A percentile compares a stretch with the other conserved stretches of the same genome.
Evolutionary conservation across 2,113 vertebrate genomes (phyloP).

Genomic region (Promerops cafer): DNA sequence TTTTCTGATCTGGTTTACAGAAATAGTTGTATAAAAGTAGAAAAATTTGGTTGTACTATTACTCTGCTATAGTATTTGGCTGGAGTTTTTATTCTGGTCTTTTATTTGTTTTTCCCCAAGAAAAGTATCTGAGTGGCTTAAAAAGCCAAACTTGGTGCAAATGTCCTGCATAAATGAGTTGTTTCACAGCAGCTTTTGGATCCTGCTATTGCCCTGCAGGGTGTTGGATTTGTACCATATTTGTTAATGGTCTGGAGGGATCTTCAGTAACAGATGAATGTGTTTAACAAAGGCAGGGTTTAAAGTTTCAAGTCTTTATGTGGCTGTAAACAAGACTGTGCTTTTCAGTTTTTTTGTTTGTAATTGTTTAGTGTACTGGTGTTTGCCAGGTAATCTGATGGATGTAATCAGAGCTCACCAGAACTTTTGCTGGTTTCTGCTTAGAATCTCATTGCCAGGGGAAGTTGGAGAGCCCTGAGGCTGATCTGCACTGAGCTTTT

Average conservation of each 20-base stretch:
- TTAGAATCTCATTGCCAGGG: background rate
- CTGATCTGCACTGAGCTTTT: background rate
- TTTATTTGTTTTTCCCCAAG: background rate
- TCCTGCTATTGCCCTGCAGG: background rate
- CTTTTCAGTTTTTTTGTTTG: background rate
- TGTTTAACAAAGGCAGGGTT: background rate
- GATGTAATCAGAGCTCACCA: background rate
- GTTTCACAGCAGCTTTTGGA: background rate
- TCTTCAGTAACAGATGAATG: background rate
- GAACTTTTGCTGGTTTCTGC: background rate
- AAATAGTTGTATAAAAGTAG: background rate
- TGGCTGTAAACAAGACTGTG: background rate
- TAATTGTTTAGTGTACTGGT: background rate
- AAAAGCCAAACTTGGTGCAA: background rate
- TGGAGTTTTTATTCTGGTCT: background rate
- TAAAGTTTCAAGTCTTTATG: background rate
- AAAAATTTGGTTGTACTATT: background rate
- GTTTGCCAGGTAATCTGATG: background rate
- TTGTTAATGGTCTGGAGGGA: background rate
- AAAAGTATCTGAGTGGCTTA: background rate
- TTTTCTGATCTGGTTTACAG: background rate
- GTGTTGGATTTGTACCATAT: background rate
- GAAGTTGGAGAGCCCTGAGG: background rate
- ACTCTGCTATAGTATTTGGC: background rate
- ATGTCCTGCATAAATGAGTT: background rate